Evolutionary conservation across 2,888 invertebrate genomes (phyloP), one percentile per base, ranked within the genome.

Genomic region (Nemurella pictetii): DNA sequence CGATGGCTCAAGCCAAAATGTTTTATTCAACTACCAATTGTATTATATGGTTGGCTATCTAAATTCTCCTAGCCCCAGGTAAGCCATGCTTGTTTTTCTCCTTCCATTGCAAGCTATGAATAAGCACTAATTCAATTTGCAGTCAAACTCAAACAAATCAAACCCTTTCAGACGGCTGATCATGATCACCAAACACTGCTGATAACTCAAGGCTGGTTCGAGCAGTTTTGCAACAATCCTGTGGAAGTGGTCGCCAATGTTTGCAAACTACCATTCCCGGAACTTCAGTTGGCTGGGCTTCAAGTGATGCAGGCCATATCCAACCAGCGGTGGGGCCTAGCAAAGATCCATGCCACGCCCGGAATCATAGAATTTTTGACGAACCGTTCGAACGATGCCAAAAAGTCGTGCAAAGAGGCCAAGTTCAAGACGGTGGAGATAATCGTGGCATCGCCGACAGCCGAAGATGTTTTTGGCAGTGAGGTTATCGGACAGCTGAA

Each of bases 231-330:
- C 15, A 89, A 91, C 0, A 90, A 92, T 85, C 92, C 95, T 0
- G 92, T 95, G 89, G 93, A 94, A 85, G 90, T 93, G 74, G 90
- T 96, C 73, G 91, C 93, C 88, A 89, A 91, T 0, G 90, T 94
- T 75, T 93, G 94, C 86, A 94, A 94, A 86, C 96, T 95, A 90
- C 97, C 98, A 7, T 97, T 98, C 89, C 91, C 93, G 0, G 97
- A 98, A 87, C 92, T 97, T 25, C 94, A 94, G 88, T 89, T 94
- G 85, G 94, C 95, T 25, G 94, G 95, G 27, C 91, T 96, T 78
- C 91, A 92, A 25, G 91, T 96, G 35, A 89, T 97, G 78, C 92
- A 92, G 87, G 92, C 94, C 0, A 89, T 97, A 25, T 94, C 95
- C 27, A 90, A 92, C 85, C 95, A 95, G 89, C 90, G 91, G 0